Percentiles rank a stretch among this genome's conserved stretches.
These are phyloP conservation scores for Lucinisca nassula DNA, from an alignment of 2,888 invertebrate genomes.

Conservation along the genomic window DNA sequence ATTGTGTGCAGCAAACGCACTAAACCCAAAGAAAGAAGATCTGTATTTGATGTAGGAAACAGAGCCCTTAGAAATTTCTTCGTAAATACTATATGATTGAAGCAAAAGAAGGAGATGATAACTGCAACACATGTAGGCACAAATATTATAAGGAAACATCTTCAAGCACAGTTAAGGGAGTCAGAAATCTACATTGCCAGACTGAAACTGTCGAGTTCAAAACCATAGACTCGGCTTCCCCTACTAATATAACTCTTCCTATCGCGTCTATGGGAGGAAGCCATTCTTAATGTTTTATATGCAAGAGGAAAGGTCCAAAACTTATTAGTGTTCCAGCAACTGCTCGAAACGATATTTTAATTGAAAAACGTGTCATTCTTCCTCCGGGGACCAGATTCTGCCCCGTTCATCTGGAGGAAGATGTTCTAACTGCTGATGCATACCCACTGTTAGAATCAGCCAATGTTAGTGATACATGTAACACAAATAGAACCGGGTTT, in stretches of 20 bases:
- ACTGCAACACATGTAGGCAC: background rate
- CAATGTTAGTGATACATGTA: background rate
- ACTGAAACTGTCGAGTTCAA: background rate
- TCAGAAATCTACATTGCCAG: background rate
- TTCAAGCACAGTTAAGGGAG: background rate
- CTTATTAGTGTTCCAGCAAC: background rate
- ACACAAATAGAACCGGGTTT: constrained; percentile 17
- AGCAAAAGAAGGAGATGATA: background rate
- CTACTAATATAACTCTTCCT: background rate
- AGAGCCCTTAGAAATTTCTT: background rate
- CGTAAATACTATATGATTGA: background rate
- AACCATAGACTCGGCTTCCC: background rate
- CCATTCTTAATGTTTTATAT: background rate
- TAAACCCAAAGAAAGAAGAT: background rate
- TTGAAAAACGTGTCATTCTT: background rate
- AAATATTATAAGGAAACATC: background rate
- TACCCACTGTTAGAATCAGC: background rate
- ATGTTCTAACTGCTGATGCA: background rate
- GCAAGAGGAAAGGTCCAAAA: background rate
- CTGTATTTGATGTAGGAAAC: background rate
- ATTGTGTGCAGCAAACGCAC: background rate
- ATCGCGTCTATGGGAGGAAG: background rate
- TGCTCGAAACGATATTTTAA: background rate
- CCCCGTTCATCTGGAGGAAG: background rate
- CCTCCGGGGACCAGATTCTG: background rate